Conservation (phyloP, 2,113 vertebrate species). For the Electrona antarctica region DNA sequence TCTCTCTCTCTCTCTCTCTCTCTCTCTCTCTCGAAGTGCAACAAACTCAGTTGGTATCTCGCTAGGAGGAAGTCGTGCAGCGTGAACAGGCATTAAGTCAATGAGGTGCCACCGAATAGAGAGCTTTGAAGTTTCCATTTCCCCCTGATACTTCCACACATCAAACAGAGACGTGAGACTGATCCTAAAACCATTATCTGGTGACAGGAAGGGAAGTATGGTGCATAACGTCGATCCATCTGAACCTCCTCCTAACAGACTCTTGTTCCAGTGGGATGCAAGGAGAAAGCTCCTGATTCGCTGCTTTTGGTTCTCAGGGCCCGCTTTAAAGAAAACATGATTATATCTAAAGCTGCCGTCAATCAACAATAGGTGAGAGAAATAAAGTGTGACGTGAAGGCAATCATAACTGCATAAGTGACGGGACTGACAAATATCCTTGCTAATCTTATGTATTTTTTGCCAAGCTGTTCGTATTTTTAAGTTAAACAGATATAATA, state of each 20-base stretch:
- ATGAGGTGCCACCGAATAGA: constrained; percentile 64
- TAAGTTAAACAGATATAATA: too few relatives aligned
- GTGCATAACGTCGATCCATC: constrained; percentile 15
- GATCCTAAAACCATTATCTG: constrained; percentile 73
- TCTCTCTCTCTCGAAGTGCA: constrained; percentile 35
- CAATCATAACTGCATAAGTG: too few relatives aligned
- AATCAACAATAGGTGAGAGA: too few relatives aligned
- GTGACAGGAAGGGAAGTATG: constrained; percentile 30
- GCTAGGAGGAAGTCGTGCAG: constrained; percentile 54
- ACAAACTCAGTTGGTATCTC: constrained; percentile 44
- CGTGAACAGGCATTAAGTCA: constrained; percentile 59
- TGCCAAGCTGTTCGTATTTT: too few relatives aligned
- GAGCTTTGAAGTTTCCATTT: constrained; percentile 80
- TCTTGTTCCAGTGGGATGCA: constrained; percentile 16
- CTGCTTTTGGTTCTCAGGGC: constrained; percentile 26
- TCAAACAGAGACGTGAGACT: constrained; percentile 70
- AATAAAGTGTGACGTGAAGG: too few relatives aligned
- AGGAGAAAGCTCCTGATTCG: constrained; percentile 22
- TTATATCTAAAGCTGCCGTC: too few relatives aligned
- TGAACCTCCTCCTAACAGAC: constrained; percentile 25
- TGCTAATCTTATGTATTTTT: too few relatives aligned
- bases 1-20: neutral
- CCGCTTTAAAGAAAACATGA: too few relatives aligned
- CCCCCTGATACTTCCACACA: constrained; percentile 60
- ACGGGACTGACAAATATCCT: too few relatives aligned